Evolutionary conservation across 64 coral and sea anemone species (phyloP).

Genomic region (Stichodactyla mertensii): DNA sequence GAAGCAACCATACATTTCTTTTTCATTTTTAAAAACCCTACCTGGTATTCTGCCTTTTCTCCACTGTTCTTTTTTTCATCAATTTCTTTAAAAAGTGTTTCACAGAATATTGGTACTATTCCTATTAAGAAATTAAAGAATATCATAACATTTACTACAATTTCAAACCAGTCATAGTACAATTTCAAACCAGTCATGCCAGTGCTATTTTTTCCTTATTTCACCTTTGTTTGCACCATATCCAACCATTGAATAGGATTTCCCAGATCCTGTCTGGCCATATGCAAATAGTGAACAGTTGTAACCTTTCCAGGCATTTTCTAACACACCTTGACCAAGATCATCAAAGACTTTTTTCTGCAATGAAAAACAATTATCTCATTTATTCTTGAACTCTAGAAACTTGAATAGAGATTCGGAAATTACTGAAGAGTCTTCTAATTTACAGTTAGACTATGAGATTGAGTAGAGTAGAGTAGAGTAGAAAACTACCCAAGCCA

Average conservation of each 20-base stretch:
- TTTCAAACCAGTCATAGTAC: no score
- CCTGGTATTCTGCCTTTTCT: conserved; percentile 73
- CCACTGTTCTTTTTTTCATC: conserved; percentile 65
- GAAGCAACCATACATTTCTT: no score
- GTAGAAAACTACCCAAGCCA: no score
- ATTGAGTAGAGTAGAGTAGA: no score
- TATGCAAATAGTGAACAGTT: conserved; percentile 97
- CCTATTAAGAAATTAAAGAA: conserved; percentile 38
- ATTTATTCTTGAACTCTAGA: no score
- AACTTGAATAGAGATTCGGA: no score
- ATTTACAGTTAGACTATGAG: no score
- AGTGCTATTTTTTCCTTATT: not conserved
- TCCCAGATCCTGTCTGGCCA: conserved; percentile 91
- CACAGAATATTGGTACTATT: conserved; percentile 88
- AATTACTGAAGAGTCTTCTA: no score
- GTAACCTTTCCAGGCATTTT: conserved; percentile 90
- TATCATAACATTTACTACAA: no score
- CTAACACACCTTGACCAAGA: conserved; percentile 67
- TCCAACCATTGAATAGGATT: conserved; percentile 94
- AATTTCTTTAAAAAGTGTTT: conserved; percentile 66
- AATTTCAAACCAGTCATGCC: no score
- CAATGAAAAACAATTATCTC: not conserved
- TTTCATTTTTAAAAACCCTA: not conserved
- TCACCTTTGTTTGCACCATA: conserved; percentile 88
- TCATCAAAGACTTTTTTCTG: conserved; percentile 84